Evolutionary conservation across 2,113 vertebrate species (phyloP).

Genomic region (Chionis minor): DNA sequence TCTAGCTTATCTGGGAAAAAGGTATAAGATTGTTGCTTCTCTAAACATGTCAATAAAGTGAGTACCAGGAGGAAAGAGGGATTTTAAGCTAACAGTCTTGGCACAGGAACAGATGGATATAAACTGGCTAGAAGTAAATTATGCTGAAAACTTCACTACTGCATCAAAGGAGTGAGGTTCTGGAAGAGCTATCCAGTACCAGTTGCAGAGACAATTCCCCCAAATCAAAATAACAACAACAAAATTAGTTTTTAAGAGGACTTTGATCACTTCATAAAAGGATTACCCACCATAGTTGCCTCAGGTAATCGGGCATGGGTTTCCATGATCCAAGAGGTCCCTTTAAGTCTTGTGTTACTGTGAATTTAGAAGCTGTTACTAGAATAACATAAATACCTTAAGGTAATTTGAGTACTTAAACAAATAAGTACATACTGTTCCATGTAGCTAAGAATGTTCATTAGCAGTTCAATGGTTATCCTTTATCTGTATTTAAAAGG

Average conservation of each 20-base stretch:
- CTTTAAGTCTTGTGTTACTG: not conserved
- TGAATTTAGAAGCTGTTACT: not conserved
- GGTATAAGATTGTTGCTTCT: not conserved
- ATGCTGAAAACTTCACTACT: not conserved
- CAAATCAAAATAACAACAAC: not conserved
- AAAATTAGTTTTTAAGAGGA: not conserved
- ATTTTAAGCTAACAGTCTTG: not conserved
- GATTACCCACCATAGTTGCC: not conserved
- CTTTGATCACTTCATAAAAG: not conserved
- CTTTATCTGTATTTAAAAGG: conserved; percentile 11
- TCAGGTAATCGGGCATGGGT: not conserved
- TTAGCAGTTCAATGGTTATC: not conserved
- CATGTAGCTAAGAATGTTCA: not conserved
- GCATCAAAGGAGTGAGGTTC: not conserved
- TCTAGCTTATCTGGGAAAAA: not conserved
- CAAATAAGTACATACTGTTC: not conserved
- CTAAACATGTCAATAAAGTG: not conserved
- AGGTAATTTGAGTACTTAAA: not conserved
- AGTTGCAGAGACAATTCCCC: not conserved
- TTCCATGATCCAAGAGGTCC: not conserved
- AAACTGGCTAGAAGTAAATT: not conserved
- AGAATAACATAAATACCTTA: not conserved
- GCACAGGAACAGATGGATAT: not conserved
- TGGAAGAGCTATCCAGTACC: not conserved
- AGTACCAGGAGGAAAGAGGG: not conserved